phyloP scores from a whole-genome alignment of 2,797 vertebrate species.

The Coregonus suidteri region DNA sequence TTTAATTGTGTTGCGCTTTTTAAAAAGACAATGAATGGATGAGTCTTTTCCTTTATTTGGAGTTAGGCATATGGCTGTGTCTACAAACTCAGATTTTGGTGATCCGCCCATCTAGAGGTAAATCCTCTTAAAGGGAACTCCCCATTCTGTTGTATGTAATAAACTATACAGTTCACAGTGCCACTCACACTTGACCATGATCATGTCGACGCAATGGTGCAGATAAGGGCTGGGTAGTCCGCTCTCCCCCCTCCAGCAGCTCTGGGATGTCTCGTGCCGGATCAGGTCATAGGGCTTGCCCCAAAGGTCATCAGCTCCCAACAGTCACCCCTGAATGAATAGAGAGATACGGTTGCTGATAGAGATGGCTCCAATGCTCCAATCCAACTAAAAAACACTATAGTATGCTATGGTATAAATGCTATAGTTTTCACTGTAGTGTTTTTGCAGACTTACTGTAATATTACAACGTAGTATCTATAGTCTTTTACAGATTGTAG shows the following conservation, averaged over 20 bases:
- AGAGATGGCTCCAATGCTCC: neutral
- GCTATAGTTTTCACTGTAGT: too few species aligned
- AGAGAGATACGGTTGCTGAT: conserved; percentile 8
- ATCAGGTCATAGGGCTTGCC: conserved; percentile 95
- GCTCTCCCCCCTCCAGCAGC: conserved; percentile 89
- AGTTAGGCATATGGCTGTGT: too few species aligned
- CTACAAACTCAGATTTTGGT: neutral
- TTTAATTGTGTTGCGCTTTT: too few species aligned
- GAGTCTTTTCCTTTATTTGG: too few species aligned
- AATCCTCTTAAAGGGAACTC: neutral
- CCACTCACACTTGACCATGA: conserved; percentile 97
- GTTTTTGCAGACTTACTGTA: too few species aligned
- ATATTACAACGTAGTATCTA: too few species aligned
- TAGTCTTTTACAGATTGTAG: too few species aligned
- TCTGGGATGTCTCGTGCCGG: conserved; percentile 92
- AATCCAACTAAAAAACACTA: neutral
- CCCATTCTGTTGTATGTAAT: neutral
- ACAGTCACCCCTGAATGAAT: conserved; percentile 88
- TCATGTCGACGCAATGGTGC: conserved; percentile 97
- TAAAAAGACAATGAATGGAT: too few species aligned
- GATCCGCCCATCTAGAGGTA: neutral
- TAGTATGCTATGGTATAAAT: neutral
- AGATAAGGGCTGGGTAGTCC: conserved; percentile 92
- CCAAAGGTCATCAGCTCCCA: conserved; percentile 98
- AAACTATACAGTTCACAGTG: neutral